Evolutionary conservation across 1,140 invertebrate species (phyloP).

Genomic region (Dendrolimus kikuchii): DNA sequence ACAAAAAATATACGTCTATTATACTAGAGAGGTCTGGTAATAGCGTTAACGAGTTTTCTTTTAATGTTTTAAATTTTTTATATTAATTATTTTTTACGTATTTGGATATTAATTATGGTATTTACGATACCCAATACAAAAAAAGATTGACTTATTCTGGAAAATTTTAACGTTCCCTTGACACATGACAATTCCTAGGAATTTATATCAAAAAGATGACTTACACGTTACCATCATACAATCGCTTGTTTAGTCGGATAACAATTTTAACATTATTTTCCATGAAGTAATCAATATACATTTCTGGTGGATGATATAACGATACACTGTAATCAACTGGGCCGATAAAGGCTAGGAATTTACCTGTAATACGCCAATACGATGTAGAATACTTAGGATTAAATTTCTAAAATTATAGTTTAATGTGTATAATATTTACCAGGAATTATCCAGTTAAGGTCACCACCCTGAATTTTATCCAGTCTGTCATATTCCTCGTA

Average conservation of each 20-base stretch:
- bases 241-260: slow-evolving; percentile 92
- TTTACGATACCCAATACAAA: too few relatives aligned
- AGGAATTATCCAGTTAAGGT: slow-evolving; percentile 99
- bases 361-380: slow-evolving; percentile 61
- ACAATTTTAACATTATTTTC: slow-evolving; percentile 93
- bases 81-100: too few relatives aligned
- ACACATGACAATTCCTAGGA: too few relatives aligned
- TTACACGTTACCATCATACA: slow-evolving; percentile 86
- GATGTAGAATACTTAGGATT: neutral
- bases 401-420: neutral
- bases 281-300: slow-evolving; percentile 95
- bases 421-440: slow-evolving; percentile 46
- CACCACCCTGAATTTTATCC: slow-evolving; percentile 96
- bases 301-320: slow-evolving; percentile 91
- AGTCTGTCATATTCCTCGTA: slow-evolving; percentile 92
- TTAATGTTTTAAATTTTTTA: too few relatives aligned
- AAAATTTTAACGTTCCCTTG: too few relatives aligned
- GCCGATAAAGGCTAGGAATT: slow-evolving; percentile 98
- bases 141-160: too few relatives aligned
- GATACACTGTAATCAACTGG: slow-evolving; percentile 90
- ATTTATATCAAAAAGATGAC: slow-evolving; percentile 13
- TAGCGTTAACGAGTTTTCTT: too few relatives aligned
- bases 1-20: too few relatives aligned
- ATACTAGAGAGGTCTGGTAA: too few relatives aligned
- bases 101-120: too few relatives aligned